phyloP scores from a whole-genome alignment of 1,140 invertebrate genomes.

The Parapsyche elsis region DNA sequence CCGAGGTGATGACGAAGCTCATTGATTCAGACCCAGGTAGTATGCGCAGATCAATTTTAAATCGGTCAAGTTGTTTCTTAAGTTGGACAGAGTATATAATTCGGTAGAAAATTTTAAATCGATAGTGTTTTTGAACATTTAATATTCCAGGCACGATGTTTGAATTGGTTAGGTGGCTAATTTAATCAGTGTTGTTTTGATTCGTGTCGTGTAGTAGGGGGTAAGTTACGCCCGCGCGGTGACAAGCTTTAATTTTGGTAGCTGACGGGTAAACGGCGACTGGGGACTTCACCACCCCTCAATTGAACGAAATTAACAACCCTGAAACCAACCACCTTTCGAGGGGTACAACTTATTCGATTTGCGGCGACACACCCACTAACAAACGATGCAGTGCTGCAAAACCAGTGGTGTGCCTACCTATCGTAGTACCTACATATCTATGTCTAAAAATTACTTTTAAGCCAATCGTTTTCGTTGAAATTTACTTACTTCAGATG shows the following conservation, averaged over 20 bases:
- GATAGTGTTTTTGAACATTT: too few species aligned
- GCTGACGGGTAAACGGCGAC: neutral
- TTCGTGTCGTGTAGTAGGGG: constrained; percentile 1
- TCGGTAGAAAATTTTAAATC: too few species aligned
- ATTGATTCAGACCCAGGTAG: too few species aligned
- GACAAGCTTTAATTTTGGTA: constrained; percentile 35
- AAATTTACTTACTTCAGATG: too few species aligned
- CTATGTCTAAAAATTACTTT: too few species aligned
- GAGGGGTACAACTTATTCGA: neutral
- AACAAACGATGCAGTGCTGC: neutral
- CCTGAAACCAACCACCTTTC: neutral
- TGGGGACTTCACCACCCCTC: neutral
- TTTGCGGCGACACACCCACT: neutral
- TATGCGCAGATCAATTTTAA: too few species aligned
- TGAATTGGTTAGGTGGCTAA: neutral
- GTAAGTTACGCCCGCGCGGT: neutral
- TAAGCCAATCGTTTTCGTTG: too few species aligned
- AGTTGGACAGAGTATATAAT: too few species aligned
- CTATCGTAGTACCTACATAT: neutral
- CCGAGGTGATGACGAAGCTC: too few species aligned
- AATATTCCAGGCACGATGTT: too few species aligned
- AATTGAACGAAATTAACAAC: neutral
- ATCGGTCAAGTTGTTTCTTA: too few species aligned
- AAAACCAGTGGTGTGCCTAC: neutral
- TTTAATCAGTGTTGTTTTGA: constrained; percentile 6